Base-by-base conservation (phyloP, 2,797 vertebrate genomes). In the Synanceia verrucosa region DNA sequence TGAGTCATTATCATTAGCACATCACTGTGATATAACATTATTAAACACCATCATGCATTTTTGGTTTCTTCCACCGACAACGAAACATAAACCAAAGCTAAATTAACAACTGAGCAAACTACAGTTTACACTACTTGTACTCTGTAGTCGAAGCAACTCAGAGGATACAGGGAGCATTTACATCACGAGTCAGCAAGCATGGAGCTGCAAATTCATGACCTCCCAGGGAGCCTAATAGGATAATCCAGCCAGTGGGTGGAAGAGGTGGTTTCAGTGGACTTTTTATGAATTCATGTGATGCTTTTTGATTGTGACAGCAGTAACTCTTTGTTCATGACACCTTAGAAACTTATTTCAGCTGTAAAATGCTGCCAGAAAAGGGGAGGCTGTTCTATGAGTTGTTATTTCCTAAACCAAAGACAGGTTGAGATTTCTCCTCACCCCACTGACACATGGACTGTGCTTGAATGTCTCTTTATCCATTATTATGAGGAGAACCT, bases 401-500 rank as follows among this genome's bases (percentile, higher is more conserved):
- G 64, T 83, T 76, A 88, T 82, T 83, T 43, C 57, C 29, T 33
- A 4, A 73, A 34, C 24, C 69, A 61, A 43, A 65, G 65, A 46
- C 68, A 12, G 56, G 62, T 59, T 39, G 28, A 2, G 31, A n/a
- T n/a, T n/a, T n/a, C n/a, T n/a, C n/a, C n/a, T n/a, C n/a, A n/a
- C n/a, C n/a, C n/a, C n/a, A n/a, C n/a, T n/a, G n/a, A 51, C 57
- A 24, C 53, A 9, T 2, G 10, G 33, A 3, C 23, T 21, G 13
- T 1, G 48, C 34, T 34, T 31, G 64, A 66, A 28, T 18, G 19
- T 73, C 55, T 65, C 51, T 18, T 31, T 41, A 66, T 28, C 50
- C 58, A 47, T 65, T 39, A 18, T 9, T 31, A 31, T 31, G 29
- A 31, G 5, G 29, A 31, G 9, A 48, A 29, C 21, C 28, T 33